A percentile compares a stretch with the other conserved stretches of the same genome.
Evolutionary conservation across 1,140 invertebrate genomes (phyloP).

Genomic region (Trachelipus rathkii): DNA sequence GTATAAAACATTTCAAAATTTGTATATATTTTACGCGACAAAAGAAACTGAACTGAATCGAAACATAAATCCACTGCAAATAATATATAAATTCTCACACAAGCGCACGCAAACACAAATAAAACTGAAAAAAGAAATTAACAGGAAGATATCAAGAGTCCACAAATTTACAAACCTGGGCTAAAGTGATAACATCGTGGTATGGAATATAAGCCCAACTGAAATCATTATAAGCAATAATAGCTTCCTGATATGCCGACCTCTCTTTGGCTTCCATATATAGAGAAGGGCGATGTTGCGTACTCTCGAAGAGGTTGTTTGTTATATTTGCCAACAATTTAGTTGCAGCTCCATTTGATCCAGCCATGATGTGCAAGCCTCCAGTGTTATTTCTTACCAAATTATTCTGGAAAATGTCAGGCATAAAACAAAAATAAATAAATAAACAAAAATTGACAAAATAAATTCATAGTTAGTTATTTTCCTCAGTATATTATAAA

Average conservation of each 20-base stretch:
- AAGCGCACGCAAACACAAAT: no score
- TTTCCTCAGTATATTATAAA: no score
- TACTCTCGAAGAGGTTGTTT: slow-evolving; percentile 57
- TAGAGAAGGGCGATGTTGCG: slow-evolving; percentile 54
- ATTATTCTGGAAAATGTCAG: slow-evolving; percentile 67
- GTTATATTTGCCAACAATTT: slow-evolving; percentile 51
- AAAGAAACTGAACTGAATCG: no score
- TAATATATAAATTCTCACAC: no score
- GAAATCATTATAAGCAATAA: slow-evolving; percentile 55
- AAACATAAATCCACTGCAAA: no score
- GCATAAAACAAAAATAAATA: background rate
- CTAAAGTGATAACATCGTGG: slow-evolving; percentile 45
- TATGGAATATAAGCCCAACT: slow-evolving; percentile 48
- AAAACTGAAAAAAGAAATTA: no score
- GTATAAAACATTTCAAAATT: no score
- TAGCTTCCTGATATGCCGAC: slow-evolving; percentile 54
- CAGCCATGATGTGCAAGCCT: slow-evolving; percentile 76
- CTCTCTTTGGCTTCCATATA: slow-evolving; percentile 52
- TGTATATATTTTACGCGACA: no score
- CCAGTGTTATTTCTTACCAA: slow-evolving; percentile 83
- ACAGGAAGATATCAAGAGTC: no score
- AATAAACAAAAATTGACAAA: no score
- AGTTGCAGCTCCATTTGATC: slow-evolving; percentile 64
- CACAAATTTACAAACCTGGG: slow-evolving; percentile 14
- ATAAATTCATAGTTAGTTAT: no score